A percentile compares a stretch with the other conserved stretches of the same genome.
phyloP scores from a whole-genome alignment of 2,888 invertebrate genomes.

The Aquatica leii region DNA sequence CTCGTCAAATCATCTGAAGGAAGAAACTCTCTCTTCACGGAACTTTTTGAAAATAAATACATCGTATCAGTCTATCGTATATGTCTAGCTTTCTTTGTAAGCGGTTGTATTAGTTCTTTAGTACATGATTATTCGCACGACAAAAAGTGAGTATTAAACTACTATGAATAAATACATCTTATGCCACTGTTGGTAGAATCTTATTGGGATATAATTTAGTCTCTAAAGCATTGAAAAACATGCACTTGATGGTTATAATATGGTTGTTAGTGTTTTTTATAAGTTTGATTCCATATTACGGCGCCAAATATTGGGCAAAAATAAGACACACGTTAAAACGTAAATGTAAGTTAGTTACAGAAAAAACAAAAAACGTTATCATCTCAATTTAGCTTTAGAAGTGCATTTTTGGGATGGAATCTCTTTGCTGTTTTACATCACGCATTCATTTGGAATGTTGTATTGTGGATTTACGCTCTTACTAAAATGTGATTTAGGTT shows the following conservation, averaged over 20 bases:
- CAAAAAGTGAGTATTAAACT: constrained; percentile 73
- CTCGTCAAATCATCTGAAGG: constrained; percentile 63
- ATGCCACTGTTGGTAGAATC: constrained; percentile 56
- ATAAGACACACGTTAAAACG: constrained; percentile 48
- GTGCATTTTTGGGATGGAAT: constrained; percentile 3
- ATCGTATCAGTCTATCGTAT: constrained; percentile 86
- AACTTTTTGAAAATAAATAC: constrained; percentile 78
- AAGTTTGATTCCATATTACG: constrained; percentile 59
- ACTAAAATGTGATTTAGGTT: not conserved
- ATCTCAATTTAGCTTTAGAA: not conserved
- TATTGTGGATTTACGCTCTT: not conserved
- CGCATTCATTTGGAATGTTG: not conserved
- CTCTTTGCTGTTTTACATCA: not conserved
- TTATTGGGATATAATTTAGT: constrained; percentile 69
- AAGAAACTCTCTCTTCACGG: constrained; percentile 81
- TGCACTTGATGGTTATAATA: constrained; percentile 65
- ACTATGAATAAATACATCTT: too few relatives aligned
- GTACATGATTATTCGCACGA: constrained; percentile 76
- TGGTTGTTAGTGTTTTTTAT: constrained; percentile 65
- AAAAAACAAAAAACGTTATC: constrained; percentile 30
- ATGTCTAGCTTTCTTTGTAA: constrained; percentile 77
- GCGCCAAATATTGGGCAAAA: constrained; percentile 63
- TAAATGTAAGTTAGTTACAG: constrained; percentile 52
- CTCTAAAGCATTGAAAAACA: constrained; percentile 66
- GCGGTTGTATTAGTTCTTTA: constrained; percentile 76